Base-by-base conservation (phyloP, 2,113 vertebrate species). In the Eira barbara region DNA sequence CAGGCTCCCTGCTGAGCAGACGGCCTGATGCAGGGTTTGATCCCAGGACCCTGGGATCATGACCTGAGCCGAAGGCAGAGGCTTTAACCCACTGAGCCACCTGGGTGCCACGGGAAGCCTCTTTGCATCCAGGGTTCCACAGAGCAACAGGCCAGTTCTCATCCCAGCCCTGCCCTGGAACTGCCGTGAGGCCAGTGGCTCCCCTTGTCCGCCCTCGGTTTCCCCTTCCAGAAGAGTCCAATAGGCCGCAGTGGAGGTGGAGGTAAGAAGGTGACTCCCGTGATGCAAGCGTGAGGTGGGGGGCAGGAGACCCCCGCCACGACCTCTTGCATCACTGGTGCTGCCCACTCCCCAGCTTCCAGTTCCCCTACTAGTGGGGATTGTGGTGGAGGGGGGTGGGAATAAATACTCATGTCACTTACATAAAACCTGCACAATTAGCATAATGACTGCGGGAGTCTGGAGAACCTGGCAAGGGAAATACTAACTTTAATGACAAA, bases 401-500 rank as follows among this genome's bases (percentile, higher is more conserved):
- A 29, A 74, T 27, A 88, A 34, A 61, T 36, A n/a, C 9, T n/a
- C 1, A 0, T 36, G 6, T 47, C 25, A 52, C 92, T 97, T 95
- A 47, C 84, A 94, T 97, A 90, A 78, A 90, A 82, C 52, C 52
- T 90, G 67, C 94, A 87, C 0, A 55, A 94, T 97, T 95, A 92
- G 65, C 95, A 94, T 97, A 57, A 34, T 4, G 1, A 82, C 94
- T 59, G 23, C 6, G 0, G 47, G 63, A 34, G 57, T 67, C 89
- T 69, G n/a, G 17, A 36, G 67, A 45, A 78, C 27, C 4, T 7
- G 25, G 17, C 52, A 59, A 71, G 69, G 82, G 47, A 96, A 82
- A 76, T 5, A 57, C 78, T 71, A 49, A 74, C 45, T 63, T 63
- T 74, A 15, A 73, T 18, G 73, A 63, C 36, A 13, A 15, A 74